Base-by-base conservation (phyloP, 1,140 invertebrate species). In the Caerostris darwini region DNA sequence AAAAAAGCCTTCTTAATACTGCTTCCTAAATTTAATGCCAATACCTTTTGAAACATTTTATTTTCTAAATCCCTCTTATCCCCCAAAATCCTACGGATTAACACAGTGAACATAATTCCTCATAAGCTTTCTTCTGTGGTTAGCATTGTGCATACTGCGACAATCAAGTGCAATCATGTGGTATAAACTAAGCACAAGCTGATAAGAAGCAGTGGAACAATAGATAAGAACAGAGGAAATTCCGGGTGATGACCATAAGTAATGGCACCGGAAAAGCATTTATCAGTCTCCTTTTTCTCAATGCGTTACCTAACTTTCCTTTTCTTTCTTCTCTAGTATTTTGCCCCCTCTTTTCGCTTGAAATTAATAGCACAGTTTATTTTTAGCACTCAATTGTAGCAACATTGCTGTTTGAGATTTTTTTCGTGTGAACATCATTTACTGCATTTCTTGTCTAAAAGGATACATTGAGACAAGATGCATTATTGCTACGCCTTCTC, bases 241-340 rank as follows among this genome's bases (percentile, higher is more conserved):
- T 85, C 56, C 57, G 54, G 53, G 59, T 59, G 82, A 85, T 59
- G 90, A 69, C 90, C 77, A 57, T 83, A 92, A 92, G 90, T 92
- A 83, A 92, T 92, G 90, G 82, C 61, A 85, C 59, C 90, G 82
- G 90, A 85, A 92, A 92, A 19, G 77, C 90, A 92, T 91, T 91
- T 91, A 91, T 91, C 90, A 91, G 67, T 59, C 57, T 91, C 69
- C 50, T 61, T 61, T 91, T 91, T 58, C 82, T 85, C 57, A 34
- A 92, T 81, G 67, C 82, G 56, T 12, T 77, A 91, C 56, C 89
- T 53, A 81, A 81, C 19, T 71, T 58, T 91, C 71, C 19, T 91
- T 88, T 90, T 89, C 50, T 67, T 53, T 83, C 61, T 85, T 71
- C 77, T 19, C 81, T 85, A 85, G 53, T 92, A 57, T 85, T 92